Evolutionary conservation across 2,888 invertebrate species (phyloP).

Genomic region (Taphrorychus bicolor): DNA sequence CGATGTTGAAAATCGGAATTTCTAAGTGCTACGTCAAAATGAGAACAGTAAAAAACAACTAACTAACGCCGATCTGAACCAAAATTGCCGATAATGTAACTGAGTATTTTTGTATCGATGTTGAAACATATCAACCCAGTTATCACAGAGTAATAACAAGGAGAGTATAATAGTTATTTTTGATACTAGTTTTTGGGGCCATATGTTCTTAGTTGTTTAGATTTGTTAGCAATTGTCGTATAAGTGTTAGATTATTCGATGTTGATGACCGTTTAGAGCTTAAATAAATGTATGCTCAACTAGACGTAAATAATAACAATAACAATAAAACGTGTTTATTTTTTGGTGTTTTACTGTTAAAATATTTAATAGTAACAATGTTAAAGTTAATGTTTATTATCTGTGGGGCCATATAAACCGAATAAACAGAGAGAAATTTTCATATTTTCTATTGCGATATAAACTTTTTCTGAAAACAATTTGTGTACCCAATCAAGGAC

Average conservation of each 20-base stretch:
- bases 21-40: constrained; percentile 30
- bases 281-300: constrained; percentile 36
- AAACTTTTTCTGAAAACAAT: not conserved
- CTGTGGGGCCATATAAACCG: constrained; percentile 31
- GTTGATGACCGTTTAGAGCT: constrained; percentile 44
- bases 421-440: constrained; percentile 1
- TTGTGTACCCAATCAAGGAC: not conserved
- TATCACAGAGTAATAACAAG: constrained; percentile 42
- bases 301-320: constrained; percentile 28
- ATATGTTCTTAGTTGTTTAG: constrained; percentile 45
- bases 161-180: constrained; percentile 52
- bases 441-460: not conserved
- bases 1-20: constrained; percentile 24
- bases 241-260: constrained; percentile 50
- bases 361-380: not conserved
- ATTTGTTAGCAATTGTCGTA: constrained; percentile 35
- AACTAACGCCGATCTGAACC: not conserved
- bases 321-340: constrained; percentile 22
- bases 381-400: constrained; percentile 6
- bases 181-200: constrained; percentile 53
- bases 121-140: constrained; percentile 45
- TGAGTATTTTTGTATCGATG: constrained; percentile 17
- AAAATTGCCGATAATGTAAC: constrained; percentile 1
- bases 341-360: constrained; percentile 37
- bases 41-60: constrained; percentile 28